Evolutionary conservation across 2,113 vertebrate species (phyloP), one percentile per base, ranked within the genome.

Genomic region (Scalopus aquaticus): DNA sequence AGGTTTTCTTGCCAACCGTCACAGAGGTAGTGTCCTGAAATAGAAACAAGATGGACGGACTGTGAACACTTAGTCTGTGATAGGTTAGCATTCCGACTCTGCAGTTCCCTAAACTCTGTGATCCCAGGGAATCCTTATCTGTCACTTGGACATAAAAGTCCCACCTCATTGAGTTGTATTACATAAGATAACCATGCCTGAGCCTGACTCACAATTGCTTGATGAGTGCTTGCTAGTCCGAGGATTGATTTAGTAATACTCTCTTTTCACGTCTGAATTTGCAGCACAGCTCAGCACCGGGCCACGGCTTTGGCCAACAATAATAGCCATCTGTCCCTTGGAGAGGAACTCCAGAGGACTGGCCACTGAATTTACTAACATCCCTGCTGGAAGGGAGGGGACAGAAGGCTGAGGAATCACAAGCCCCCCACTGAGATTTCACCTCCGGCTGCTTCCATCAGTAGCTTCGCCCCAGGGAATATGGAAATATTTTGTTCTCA

Each of bases 401-500:
- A 62, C 32, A 64, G 80, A 67, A 92, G 86, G 20, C 44, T 5
- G 17, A 30, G 24, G 49, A 37, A 35, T 70, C 39, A n/a, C 60
- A 81, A 51, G 26, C 28, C 42, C 51, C 94, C n/a, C 24, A 46
- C 67, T 92, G 91, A 77, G 90, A 79, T 78, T 78, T 93, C 92
- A 73, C 76, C 88, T 88, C 39, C 32, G 0, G 79, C 88, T 83
- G 54, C 8, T 74, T 92, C 67, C 72, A 16, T 77, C 77, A 72
- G 90, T 88, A 96, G 90, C 85, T 89, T 92, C 64, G 44, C 77
- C 67, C 91, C 46, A 30, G 81, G 90, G 78, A 88, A 82, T 90
- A 93, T 16, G 15, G 76, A 97, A 97, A 96, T 92, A 90, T 96
- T 96, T 79, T 82, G 72, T 93, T 95, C 92, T 62, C 62, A 28